These are phyloP conservation scores for Channa maculata DNA, from an alignment of 2,113 vertebrate genomes.

Conservation along the genomic window DNA sequence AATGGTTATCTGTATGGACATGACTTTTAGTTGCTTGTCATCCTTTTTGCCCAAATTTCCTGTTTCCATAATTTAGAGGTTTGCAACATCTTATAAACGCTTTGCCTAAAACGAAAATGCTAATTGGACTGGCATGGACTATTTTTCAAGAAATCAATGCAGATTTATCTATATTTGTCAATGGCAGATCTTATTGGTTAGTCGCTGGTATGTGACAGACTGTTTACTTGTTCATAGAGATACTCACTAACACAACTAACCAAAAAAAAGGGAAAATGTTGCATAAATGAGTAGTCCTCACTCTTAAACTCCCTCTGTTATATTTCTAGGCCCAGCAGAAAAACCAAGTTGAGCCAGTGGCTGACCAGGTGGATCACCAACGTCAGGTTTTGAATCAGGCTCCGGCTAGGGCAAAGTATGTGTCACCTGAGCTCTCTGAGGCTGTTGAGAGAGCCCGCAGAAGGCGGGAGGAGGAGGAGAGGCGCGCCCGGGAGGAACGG, in stretches of 20 bases:
- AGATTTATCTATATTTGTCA: neutral
- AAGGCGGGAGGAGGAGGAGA: slow-evolving; percentile 94
- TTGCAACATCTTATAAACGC: neutral
- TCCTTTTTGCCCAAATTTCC: neutral
- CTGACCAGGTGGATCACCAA: slow-evolving; percentile 90
- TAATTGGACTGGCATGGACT: neutral
- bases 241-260: neutral
- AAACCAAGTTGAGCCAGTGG: slow-evolving; percentile 82
- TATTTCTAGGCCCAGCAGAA: slow-evolving; percentile 81
- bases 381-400: slow-evolving; percentile 77
- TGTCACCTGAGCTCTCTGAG: slow-evolving; percentile 92
- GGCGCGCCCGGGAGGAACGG: slow-evolving; percentile 92
- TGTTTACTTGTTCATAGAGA: neutral
- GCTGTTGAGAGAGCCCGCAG: slow-evolving; percentile 93
- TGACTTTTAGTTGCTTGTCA: neutral
- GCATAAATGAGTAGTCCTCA: neutral
- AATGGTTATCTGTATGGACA: no score
- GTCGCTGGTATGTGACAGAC: no score
- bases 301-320: neutral
- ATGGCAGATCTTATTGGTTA: neutral
- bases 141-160: neutral
- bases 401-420: slow-evolving; percentile 89
- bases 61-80: neutral
- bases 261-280: neutral
- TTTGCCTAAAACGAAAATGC: neutral